phyloP scores from a whole-genome alignment of 2,113 vertebrate genomes.

The Brienomyrus brachyistius region DNA sequence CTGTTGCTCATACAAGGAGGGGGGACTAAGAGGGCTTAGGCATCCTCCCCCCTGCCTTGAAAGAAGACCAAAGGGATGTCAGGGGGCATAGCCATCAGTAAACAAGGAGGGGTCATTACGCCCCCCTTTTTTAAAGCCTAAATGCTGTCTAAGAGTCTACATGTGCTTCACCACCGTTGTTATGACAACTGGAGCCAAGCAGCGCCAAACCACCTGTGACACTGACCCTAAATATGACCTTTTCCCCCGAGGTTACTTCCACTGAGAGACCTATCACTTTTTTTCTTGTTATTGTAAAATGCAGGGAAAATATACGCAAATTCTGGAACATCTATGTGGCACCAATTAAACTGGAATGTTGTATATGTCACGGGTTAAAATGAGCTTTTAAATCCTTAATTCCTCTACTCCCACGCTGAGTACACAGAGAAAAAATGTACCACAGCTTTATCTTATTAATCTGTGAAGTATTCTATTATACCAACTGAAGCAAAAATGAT shows the following conservation, averaged over 20 bases:
- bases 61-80: slow-evolving; percentile 12
- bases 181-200: neutral
- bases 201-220: neutral
- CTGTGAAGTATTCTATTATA: neutral
- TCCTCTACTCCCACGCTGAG: neutral
- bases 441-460: neutral
- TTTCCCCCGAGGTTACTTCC: neutral
- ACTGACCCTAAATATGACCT: slow-evolving; percentile 9
- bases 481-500: neutral
- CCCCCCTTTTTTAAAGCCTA: neutral
- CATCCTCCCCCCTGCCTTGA: neutral
- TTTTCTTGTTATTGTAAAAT: slow-evolving; percentile 5
- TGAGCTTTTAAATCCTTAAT: neutral
- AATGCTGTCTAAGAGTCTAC: neutral
- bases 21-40: slow-evolving; percentile 7
- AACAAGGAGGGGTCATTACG: slow-evolving; percentile 33
- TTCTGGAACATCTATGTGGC: slow-evolving; percentile 8
- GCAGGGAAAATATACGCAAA: slow-evolving; percentile 3
- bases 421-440: neutral
- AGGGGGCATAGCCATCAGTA: slow-evolving; percentile 37
- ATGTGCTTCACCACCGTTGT: neutral
- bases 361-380: neutral
- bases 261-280: slow-evolving; percentile 4
- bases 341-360: slow-evolving; percentile 2
- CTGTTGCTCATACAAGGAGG: neutral